Evolutionary conservation across 2,113 vertebrate species (phyloP).

Genomic region (Thomomys bottae): DNA sequence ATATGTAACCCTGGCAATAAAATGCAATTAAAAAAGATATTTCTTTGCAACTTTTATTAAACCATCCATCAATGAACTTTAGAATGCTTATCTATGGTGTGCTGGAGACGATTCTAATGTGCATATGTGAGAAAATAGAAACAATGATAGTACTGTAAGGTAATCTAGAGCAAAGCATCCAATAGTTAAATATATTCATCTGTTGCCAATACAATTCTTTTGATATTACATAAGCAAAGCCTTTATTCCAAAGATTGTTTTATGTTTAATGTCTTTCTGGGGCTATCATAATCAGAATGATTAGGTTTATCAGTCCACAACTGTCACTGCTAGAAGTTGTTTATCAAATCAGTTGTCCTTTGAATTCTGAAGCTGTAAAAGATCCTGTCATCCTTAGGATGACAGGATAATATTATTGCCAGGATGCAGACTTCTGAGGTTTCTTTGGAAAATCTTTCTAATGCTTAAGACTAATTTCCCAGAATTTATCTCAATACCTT

Average conservation of each 20-base stretch:
- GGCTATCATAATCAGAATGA: conserved; percentile 6
- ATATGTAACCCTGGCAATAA: no score
- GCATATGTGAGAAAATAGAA: background rate
- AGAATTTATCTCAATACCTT: background rate
- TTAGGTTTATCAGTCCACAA: conserved; percentile 35
- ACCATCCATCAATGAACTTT: conserved; percentile 9
- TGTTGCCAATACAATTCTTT: background rate
- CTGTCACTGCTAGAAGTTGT: background rate
- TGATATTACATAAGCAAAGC: background rate
- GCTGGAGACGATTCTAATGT: background rate
- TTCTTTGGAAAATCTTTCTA: conserved; percentile 19
- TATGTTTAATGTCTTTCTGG: background rate
- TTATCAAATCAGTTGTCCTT: conserved; percentile 16
- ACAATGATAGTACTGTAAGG: background rate
- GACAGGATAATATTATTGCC: background rate
- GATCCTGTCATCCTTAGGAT: background rate
- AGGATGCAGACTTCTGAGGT: background rate
- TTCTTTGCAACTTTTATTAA: background rate
- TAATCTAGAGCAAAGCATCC: background rate
- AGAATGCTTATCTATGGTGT: background rate
- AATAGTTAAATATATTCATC: conserved; percentile 2
- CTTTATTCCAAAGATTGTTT: background rate
- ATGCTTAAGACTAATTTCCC: conserved; percentile 20
- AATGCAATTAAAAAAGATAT: no score
- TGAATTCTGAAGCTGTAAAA: conserved; percentile 33